A percentile compares a stretch with the other conserved stretches of the same genome.
Evolutionary conservation across 2,888 invertebrate genomes (phyloP).

Genomic region (Leptinotarsa juncta): DNA sequence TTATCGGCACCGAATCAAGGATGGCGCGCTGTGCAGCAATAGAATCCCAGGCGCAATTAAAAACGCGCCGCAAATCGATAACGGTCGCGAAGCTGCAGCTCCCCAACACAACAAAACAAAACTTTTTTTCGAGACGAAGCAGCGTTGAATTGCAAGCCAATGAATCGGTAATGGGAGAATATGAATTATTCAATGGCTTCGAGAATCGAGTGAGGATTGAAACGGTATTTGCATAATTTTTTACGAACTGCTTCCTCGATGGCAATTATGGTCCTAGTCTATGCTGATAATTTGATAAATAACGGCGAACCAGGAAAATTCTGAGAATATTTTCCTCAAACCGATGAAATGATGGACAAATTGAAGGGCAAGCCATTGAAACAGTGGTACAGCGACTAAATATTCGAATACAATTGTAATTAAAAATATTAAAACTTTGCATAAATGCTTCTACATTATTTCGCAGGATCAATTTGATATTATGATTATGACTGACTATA

Average conservation of each 20-base stretch:
- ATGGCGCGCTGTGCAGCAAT: conserved; percentile 17
- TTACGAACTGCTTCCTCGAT: neutral
- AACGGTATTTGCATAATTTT: conserved; percentile 7
- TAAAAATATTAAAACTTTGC: too few relatives aligned
- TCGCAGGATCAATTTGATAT: too few relatives aligned
- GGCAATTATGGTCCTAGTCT: too few relatives aligned
- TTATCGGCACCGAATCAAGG: conserved; percentile 18
- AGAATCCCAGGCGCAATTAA: conserved; percentile 52
- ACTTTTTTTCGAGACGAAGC: conserved; percentile 25
- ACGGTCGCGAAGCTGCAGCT: conserved; percentile 44
- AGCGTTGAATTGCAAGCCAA: neutral
- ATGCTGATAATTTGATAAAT: too few relatives aligned
- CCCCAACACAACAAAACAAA: conserved; percentile 32
- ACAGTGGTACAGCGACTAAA: too few relatives aligned
- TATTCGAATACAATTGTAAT: too few relatives aligned
- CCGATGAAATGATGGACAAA: too few relatives aligned
- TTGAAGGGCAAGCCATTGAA: too few relatives aligned
- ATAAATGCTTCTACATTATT: too few relatives aligned
- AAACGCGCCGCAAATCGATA: conserved; percentile 57
- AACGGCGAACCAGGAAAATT: too few relatives aligned
- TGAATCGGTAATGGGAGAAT: conserved; percentile 20
- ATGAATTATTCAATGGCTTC: conserved; percentile 35
- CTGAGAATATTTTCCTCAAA: too few relatives aligned
- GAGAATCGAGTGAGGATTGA: neutral
- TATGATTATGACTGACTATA: too few relatives aligned